Conservation (phyloP, 2,113 vertebrate genomes). For the Colossoma macropomum region DNA sequence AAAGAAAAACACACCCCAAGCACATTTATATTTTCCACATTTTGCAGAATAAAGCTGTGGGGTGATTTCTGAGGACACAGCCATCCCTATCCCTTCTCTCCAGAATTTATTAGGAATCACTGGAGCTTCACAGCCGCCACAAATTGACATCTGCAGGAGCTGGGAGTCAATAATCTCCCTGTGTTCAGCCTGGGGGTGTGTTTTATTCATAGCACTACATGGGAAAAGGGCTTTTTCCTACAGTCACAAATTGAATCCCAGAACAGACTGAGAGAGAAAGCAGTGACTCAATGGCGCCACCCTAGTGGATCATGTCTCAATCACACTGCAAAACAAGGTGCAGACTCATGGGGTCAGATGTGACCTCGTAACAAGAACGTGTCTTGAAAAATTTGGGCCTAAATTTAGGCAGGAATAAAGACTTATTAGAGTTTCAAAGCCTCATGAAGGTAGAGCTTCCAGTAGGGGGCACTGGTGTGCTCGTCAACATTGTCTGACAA, state of each 20-base stretch:
- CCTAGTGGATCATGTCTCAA: background rate
- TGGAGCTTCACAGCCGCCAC: constrained; percentile 8
- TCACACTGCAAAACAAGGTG: background rate
- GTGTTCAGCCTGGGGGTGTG: constrained; percentile 38
- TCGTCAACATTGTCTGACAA: no score
- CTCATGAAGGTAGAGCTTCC: no score
- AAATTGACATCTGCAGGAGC: constrained; percentile 36
- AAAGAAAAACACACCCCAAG: background rate
- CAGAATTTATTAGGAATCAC: constrained; percentile 14
- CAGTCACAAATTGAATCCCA: constrained; percentile 54
- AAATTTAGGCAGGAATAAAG: no score
- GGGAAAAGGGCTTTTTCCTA: constrained; percentile 38
- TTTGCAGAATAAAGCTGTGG: background rate
- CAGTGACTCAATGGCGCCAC: background rate
- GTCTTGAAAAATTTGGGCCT: no score
- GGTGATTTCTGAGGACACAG: background rate
- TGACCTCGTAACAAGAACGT: no score
- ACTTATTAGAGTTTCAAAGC: no score
- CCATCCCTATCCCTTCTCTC: constrained; percentile 1
- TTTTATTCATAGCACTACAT: background rate
- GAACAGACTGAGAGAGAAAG: background rate
- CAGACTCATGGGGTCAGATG: no score
- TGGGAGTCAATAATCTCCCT: constrained; percentile 43
- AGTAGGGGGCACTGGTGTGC: no score
- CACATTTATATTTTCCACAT: background rate